phyloP scores from a whole-genome alignment of 1,140 invertebrate genomes.

The Drosophila littoralis region DNA sequence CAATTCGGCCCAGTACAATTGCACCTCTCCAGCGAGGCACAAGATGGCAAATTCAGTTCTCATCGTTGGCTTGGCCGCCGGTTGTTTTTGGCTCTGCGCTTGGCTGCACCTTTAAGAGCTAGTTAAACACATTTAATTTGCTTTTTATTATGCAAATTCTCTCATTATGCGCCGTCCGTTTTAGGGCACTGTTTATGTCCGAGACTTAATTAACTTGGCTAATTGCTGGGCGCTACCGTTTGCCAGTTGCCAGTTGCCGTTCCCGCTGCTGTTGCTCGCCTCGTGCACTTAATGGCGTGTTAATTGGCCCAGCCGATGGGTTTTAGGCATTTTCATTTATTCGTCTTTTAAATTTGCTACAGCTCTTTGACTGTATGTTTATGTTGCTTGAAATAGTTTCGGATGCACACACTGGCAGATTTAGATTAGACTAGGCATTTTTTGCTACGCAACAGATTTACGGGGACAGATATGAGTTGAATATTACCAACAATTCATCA shows the following conservation, averaged over 20 bases:
- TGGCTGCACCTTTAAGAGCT: conserved; percentile 50
- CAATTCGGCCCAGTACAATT: conserved; percentile 22
- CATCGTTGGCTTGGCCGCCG: conserved; percentile 7
- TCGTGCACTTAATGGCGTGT: conserved; percentile 42
- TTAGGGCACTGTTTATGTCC: conserved; percentile 56
- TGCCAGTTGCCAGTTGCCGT: conserved; percentile 29
- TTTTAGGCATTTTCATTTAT: conserved; percentile 35
- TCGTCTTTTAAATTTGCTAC: conserved; percentile 21
- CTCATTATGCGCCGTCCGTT: conserved; percentile 62
- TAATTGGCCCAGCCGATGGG: conserved; percentile 31
- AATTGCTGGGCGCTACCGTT: conserved; percentile 75
- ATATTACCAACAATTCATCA: too few species aligned
- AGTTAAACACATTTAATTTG: conserved; percentile 54
- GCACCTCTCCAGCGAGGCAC: not conserved
- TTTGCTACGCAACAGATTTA: too few species aligned
- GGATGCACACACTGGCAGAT: not conserved
- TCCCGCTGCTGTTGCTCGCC: conserved; percentile 17
- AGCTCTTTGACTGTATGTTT: conserved; percentile 12
- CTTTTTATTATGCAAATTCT: conserved; percentile 77
- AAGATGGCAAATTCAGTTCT: conserved; percentile 29
- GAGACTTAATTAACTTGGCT: conserved; percentile 71
- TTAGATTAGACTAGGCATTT: not conserved
- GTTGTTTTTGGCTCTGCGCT: conserved; percentile 20
- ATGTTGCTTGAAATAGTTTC: conserved; percentile 48
- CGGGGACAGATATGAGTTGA: too few species aligned